Base-by-base conservation (phyloP, 2,797 vertebrate genomes). In the Sebastes reedi region DNA sequence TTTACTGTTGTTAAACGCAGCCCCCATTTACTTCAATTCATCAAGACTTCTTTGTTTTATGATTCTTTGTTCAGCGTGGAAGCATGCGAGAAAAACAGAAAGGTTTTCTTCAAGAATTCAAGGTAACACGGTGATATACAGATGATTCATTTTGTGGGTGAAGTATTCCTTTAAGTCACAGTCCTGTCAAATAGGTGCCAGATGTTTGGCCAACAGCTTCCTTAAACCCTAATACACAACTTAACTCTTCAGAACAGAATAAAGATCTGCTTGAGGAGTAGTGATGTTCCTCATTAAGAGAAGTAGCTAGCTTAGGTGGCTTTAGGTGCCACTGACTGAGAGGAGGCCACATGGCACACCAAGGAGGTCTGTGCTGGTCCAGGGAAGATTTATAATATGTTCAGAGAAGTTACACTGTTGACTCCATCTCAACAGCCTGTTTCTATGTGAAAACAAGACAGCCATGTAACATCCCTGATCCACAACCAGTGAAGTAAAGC, bases 401-500 rank as follows among this genome's bases (percentile, higher is more conserved):
- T 3, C 42, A 46, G 42, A 46, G 42, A 7, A 46, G 42, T n/a
- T 10, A 52, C n/a, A 54, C 24, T 54, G 30, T n/a, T 46, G 39
- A 46, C 36, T 77, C 42, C 16, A 32, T 74, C 74, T 77, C 67
- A 75, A 71, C 75, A 67, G 68, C 34, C 50, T 56, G 30, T 66
- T 16, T 16, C 20, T 24, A 11, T 71, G 65, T 80, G 80, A 73
- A 73, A 88, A 77, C 78, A 89, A 82, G 81, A 79, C 80, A 85
- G 67, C 50, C 61, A 39, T 61, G 42, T 39, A 72, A 30, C 39
- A 55, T 68, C 80, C 64, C 18, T 50, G 77, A 83, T 87, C 81
- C 79, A 74, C 80, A 75, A 50, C 46, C 79, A 71, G 71, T 42
- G 85, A 85, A 81, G 86, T 84, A 74, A 83, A 84, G 79, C 92